Evolutionary conservation across 2,888 invertebrate genomes (phyloP), one percentile per base, ranked within the genome.

Genomic region (Acleris emargana): DNA sequence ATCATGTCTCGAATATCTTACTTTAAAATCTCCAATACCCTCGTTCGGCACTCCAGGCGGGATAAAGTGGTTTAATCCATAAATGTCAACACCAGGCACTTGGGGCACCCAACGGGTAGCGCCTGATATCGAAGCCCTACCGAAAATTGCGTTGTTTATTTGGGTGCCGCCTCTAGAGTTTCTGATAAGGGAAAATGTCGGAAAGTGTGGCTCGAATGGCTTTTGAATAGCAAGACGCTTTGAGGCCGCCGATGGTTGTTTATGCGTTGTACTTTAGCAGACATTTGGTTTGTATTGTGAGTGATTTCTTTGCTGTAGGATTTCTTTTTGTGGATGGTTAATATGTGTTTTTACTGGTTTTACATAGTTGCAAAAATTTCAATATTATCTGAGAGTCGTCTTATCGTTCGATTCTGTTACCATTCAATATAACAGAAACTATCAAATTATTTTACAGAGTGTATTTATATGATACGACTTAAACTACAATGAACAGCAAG

Each of bases 131-230:
- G 64, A 42, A 60, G 51, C 67, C 69, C 67, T 45, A 70, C 75
- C 74, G 76, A 76, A 77, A 81, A 79, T 79, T 73, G 71, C 71
- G 69, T 69, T 71, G 71, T 77, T 78, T 81, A 79, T 81, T 78
- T 78, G 74, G 77, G 79, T 73, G 74, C 59, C 59, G 75, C 59
- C 64, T 22, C 59, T 64, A 64, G 54, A 60, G 64, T 45, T 64
- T 43, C 45, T 55, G 66, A 61, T 66, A 66, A 61, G 61, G 51
- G 61, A 47, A 32, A 66, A 66, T 45, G 66, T 57, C 57, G 25
- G 61, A 57, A 54, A 59, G 59, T 45, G 43, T 17, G 38, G 13
- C 51, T 55, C 47, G 18, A 45, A 63, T 52, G 59, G n/a, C 54
- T 43, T 62, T 55, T 49, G 54, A 28, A n/a, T 28, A 25, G 47